Base-by-base conservation (phyloP, 2,797 vertebrate genomes). In the Epinephelus coioides region DNA sequence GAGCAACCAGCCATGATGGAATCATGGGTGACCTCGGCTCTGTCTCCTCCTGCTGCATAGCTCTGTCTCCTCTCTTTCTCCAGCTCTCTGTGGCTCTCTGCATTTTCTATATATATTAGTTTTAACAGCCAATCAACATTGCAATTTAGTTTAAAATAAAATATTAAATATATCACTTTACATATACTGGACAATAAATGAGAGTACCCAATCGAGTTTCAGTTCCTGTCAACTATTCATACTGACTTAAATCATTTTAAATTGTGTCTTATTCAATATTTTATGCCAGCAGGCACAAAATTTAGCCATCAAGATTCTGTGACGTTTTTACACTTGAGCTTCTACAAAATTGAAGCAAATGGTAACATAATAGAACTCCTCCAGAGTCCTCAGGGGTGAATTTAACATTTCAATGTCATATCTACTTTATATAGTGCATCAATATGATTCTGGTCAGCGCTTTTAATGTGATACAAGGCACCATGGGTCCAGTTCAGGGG, bases 381-480 rank as follows among this genome's bases (percentile, higher is more conserved):
- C 53, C 27, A 63, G 44, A 78, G 57, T 82, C 84, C 85, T 79
- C 53, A 55, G 49, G 82, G 80, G 78, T 69, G 49, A 82, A 71
- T 77, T 19, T 34, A 83, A 76, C 79, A 88, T 80, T 90, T 85
- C 59, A 90, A 65, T 88, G 84, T 88, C 81, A 87, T 75, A 54
- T 86, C 68, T 69, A 81, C 69, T 82, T 87, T 75, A 74, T 78
- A 73, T 71, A 69, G 53, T 71, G 69, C 76, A 79, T 90, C 76
- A 78, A 82, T 90, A 88, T 92, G 88, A 92, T 94, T 94, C 90
- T 88, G 71, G 73, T 87, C 87, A 91, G 91, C 62, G 71, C 79
- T 90, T 30, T 91, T 94, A 88, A 94, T 94, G 86, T 89, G 90
- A 92, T 93, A 92, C 87, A 90, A 94, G 94, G 92, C 88, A 89